Base-by-base conservation (phyloP, 2,113 vertebrate genomes). In the Illadopsis cleaveri region DNA sequence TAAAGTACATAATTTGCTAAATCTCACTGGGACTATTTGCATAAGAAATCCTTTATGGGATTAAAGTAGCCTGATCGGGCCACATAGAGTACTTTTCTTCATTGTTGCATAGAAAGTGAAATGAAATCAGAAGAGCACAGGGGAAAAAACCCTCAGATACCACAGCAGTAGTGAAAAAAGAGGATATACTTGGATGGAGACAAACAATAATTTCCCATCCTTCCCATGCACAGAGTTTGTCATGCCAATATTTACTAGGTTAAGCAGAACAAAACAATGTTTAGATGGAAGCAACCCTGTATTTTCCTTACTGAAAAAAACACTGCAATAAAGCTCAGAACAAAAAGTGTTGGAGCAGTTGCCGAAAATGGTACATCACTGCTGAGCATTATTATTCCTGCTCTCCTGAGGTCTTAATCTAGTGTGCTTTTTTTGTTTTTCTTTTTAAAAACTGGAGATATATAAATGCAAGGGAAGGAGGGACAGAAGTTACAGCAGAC, bases 241-340 rank as follows among this genome's bases (percentile, higher is more conserved):
- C 54, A 82, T 87, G 37, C 37, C 58, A 58, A 5, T 83, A 58
- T 65, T 91, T 89, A 77, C 42, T 20, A 75, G 11, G 37, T 73
- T 94, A 94, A 96, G 13, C 47, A 93, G 27, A 37, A 62, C 18
- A 83, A 50, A 83, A 56, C 15, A 89, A 64, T 71, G 47, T 75
- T 62, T 58, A 89, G 33, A 92, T 37, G 20, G 25, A 79, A 91
- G 68, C 10, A 89, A 76, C 18, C 11, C 47, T 86, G 57, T 45
- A 62, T 95, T 90, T 91, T 82, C 50, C 62, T 54, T 84, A 76
- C n/a, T 89, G 42, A 82, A 94, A 94, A 78, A 68, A 50, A 85
- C 16, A n/a, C 40, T 15, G 5, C 68, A 87, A 16, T 76, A 27
- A 94, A 84, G 11, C 56, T 91, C 45, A 82, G 69, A 83, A 62